phyloP scores from a whole-genome alignment of 1,140 invertebrate species.

The Polypedilum vanderplanki region DNA sequence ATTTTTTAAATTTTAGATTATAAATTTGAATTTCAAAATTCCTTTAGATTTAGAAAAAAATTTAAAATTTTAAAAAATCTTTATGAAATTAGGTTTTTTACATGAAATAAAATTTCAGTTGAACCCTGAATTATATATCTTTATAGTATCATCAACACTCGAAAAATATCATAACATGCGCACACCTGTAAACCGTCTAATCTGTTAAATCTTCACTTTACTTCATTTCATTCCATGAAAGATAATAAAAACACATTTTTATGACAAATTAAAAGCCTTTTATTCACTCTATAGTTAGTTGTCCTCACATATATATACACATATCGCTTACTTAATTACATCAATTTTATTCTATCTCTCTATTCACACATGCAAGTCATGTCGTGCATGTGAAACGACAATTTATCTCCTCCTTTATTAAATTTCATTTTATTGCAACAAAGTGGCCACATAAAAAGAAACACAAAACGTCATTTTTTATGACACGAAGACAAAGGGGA shows the following conservation, averaged over 20 bases:
- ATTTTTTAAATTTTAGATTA: background rate
- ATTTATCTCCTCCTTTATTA: background rate
- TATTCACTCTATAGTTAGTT: background rate
- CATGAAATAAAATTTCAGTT: no score
- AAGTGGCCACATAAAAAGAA: background rate
- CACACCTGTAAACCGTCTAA: no score
- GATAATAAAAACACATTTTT: background rate
- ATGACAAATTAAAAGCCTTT: background rate
- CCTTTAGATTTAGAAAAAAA: background rate
- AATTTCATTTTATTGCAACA: background rate
- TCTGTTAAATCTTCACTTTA: background rate
- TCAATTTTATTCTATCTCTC: background rate
- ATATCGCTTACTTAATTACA: background rate
- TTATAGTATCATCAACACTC: no score
- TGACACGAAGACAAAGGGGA: background rate
- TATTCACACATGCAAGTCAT: background rate
- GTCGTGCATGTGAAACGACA: background rate
- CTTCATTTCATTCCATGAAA: background rate
- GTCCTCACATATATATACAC: background rate
- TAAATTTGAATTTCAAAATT: background rate
- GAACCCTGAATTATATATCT: no score
- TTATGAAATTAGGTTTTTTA: background rate
- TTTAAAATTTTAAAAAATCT: background rate
- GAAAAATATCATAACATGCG: no score
- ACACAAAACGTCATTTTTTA: background rate